A percentile compares a stretch with the other conserved stretches of the same genome.
These are phyloP conservation scores for Catharus minimus DNA, from an alignment of 2,113 vertebrate species.

Conservation along the genomic window DNA sequence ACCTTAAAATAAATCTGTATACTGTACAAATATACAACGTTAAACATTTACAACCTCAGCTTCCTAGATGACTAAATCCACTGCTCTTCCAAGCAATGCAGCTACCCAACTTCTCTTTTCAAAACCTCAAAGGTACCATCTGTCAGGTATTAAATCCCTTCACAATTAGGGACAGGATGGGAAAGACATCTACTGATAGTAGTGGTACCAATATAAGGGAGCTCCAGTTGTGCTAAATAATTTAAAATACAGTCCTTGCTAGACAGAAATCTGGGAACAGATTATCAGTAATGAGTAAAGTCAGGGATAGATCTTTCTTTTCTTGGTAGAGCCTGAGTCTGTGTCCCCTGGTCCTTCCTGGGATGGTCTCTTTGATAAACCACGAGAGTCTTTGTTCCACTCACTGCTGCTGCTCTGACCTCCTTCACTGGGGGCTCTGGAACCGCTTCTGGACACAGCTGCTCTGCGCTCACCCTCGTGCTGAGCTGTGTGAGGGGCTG, in stretches of 20 bases:
- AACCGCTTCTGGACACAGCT: background rate
- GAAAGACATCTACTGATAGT: background rate
- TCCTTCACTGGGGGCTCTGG: background rate
- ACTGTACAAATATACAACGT: slow-evolving; percentile 72
- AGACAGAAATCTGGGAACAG: background rate
- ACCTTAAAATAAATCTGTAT: slow-evolving; percentile 58
- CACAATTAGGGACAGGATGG: background rate
- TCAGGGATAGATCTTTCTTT: slow-evolving; percentile 55
- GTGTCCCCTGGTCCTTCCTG: background rate
- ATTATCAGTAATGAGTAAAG: background rate
- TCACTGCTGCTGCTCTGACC: background rate
- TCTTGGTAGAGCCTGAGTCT: slow-evolving; percentile 41
- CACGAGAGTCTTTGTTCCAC: background rate
- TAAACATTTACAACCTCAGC: slow-evolving; percentile 42
- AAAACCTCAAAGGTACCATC: background rate
- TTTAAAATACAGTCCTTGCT: slow-evolving; percentile 13
- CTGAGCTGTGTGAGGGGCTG: background rate
- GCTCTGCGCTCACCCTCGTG: background rate
- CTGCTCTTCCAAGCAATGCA: background rate
- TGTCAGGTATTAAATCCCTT: background rate
- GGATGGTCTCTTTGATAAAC: background rate
- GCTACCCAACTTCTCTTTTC: background rate
- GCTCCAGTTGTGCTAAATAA: background rate
- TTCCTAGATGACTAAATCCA: background rate
- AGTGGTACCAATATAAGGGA: background rate